A percentile compares a stretch with the other conserved stretches of the same genome.
Conservation (phyloP, 2,113 vertebrate species). For the Jacana jacana region DNA sequence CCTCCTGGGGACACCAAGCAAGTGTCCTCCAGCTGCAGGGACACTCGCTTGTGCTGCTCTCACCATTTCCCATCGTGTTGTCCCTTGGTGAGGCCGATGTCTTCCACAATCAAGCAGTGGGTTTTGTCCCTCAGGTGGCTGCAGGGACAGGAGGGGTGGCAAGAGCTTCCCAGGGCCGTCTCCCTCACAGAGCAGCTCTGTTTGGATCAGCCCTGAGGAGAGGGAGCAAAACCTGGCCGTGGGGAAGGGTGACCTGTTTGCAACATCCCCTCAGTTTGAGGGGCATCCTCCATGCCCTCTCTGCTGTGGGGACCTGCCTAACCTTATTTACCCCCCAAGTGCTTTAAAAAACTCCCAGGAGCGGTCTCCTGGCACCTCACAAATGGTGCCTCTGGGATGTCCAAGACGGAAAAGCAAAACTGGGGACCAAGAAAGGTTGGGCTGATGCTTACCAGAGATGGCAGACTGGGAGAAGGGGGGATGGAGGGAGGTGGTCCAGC, state of each 20-base stretch:
- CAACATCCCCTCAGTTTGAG: background rate
- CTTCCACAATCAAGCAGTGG: background rate
- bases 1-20: accelerated
- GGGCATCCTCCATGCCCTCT: background rate
- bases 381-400: background rate
- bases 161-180: background rate
- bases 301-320: background rate
- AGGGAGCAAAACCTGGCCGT: background rate
- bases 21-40: accelerated
- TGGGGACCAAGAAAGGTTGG: background rate
- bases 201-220: background rate
- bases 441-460: accelerated
- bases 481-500: accelerated
- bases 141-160: background rate
- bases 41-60: accelerated
- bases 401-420: accelerated
- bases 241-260: background rate
- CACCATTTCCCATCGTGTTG: accelerated
- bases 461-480: background rate
- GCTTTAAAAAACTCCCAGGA: background rate
- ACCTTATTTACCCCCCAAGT: background rate
- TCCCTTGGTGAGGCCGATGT: background rate
- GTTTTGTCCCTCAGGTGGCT: background rate
- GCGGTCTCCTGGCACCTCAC: background rate
- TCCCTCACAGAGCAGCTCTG: background rate